Base-by-base conservation (phyloP, 2,797 vertebrate species). In the Chrosomus eos region DNA sequence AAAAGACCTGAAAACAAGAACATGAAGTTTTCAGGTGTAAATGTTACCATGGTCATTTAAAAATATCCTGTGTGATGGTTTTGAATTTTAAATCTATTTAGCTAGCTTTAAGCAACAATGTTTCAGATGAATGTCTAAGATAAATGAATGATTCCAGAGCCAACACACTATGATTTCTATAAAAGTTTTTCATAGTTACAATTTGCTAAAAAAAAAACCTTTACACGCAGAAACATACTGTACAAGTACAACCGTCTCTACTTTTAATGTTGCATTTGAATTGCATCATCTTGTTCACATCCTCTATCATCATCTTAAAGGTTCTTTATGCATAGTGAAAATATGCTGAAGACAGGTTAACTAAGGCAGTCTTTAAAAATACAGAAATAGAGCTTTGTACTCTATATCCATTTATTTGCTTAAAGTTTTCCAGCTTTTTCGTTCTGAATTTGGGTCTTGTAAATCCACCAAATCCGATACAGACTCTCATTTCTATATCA, bases 211-310 rank as follows among this genome's bases (percentile, higher is more conserved):
- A 33, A 33, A 33, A 72, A 43, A 45, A 45, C 18, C 2, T 48
- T 62, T 45, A 31, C 18, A 60, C 0, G 3, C 36, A 71, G 14
- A 70, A 13, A 58, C 33, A 23, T 23, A 28, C 33, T 21, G 19
- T 40, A 45, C 14, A 68, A 38, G 1, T 48, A 19, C 23, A 75
- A 51, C 43, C 26, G 18, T 67, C 19, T 82, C 38, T 48, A 26
- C 28, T 38, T 77, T 84, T 58, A 70, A 70, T n/a, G n/a, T 84
- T 79, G 51, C 53, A 3, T 38, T 19, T 79, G 7, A 70, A 79
- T 84, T 79, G 67, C 53, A 84, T 72, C 83, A 62, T 60, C 33
- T 58, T 33, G 33, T 51, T 84, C 38, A 18, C 74, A 60, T 84
- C 73, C 64, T 67, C 19, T 43, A 73, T 48, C 31, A 33, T 82